Evolutionary conservation across 1,140 invertebrate species (phyloP), one percentile per base, ranked within the genome.

Genomic region (Brachionus calyciflorus): DNA sequence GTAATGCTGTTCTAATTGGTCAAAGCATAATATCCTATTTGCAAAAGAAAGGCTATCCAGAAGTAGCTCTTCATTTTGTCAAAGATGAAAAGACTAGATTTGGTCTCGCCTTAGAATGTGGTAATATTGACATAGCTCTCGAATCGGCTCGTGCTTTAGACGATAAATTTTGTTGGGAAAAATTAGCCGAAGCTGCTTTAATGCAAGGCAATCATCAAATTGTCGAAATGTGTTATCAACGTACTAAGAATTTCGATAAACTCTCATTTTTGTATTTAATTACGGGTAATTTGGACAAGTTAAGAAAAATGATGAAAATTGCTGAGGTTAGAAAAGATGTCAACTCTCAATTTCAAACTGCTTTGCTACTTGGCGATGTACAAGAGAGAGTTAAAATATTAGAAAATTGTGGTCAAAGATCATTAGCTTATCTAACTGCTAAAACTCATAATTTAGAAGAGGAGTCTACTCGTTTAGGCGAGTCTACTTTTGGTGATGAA

Each of bases 191-290:
- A 82, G 92, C 93, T 0, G 96, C 96, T 0, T 83, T 99, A 6
- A 85, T 94, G 60, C 94, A 95, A 82, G 95, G 94, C 17, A 96
- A 97, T 84, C 93, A 96, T 85, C 93, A 96, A 87, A 87, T 90
- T 19, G 96, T 98, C 0, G 97, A 99, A 85, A 98, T 98, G 94
- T 96, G 94, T 79, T 99, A 99, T 86, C 96, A 99, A 85, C 89
- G 96, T 78, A 99, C 95, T 3, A 99, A 99, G 86, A 97, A 98
- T 86, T 99, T 99, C 85, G 95, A 99, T 82, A 98, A 98, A 85
- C 87, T 99, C 0, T 92, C 95, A 3, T 99, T 99, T 87, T 87
- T 99, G 7, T 99, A 99, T 85, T 87, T 99, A 5, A 96, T 99
- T 77, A 99, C 96, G 40, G 97, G 97, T 19, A 99, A 99, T 85